Evolutionary conservation across 2,113 vertebrate genomes (phyloP).

Genomic region (Bambusicola thoracicus): DNA sequence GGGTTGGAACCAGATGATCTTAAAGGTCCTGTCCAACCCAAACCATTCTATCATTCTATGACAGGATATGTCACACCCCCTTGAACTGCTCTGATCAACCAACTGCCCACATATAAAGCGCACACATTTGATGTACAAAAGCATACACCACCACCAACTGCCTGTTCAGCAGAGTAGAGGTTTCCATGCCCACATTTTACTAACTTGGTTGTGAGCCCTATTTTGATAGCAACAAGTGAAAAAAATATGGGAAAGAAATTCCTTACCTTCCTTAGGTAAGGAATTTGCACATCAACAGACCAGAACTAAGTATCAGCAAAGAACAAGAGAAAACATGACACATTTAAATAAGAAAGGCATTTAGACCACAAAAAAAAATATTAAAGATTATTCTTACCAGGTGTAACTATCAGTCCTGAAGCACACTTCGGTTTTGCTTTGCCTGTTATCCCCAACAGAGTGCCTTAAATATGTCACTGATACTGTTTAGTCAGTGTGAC

Average conservation of each 20-base stretch:
- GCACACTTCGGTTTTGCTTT: neutral
- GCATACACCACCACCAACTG: neutral
- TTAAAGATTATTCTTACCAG: neutral
- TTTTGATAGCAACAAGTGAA: fast-evolving
- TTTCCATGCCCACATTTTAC: neutral
- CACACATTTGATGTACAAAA: neutral
- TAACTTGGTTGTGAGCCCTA: neutral
- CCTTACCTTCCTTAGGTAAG: no score
- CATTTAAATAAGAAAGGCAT: neutral
- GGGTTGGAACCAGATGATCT: no score
- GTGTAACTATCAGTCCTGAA: neutral
- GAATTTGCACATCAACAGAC: neutral
- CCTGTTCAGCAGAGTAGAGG: neutral
- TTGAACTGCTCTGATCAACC: neutral
- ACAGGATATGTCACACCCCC: neutral
- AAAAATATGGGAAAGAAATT: neutral
- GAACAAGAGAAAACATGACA: neutral
- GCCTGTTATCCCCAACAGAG: fast-evolving
- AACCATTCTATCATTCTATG: no score
- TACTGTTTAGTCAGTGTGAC: neutral
- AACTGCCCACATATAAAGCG: neutral
- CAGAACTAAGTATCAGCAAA: neutral
- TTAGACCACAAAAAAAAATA: neutral
- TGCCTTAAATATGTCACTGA: neutral
- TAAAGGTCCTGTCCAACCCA: no score